These are phyloP conservation scores for Pandemis heparana DNA, from an alignment of 2,888 invertebrate species.

Conservation along the genomic window DNA sequence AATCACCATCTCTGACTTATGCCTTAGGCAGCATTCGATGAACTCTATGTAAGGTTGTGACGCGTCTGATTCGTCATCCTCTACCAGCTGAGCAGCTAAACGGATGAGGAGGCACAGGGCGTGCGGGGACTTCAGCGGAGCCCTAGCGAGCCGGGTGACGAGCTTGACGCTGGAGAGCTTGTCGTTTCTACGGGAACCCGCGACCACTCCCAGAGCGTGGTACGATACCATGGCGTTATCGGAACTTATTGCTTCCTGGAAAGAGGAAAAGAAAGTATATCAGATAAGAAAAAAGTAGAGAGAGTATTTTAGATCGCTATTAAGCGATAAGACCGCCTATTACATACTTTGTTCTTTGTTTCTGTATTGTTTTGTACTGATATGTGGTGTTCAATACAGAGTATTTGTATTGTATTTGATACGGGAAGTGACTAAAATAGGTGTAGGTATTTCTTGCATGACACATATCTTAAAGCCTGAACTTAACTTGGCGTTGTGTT, in stretches of 20 bases:
- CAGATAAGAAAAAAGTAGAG: too few species aligned
- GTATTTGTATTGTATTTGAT: too few species aligned
- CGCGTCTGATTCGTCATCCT: conserved; percentile 91
- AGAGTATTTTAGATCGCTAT: too few species aligned
- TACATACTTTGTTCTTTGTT: too few species aligned
- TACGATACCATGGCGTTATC: conserved; percentile 96
- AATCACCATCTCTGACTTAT: conserved; percentile 99
- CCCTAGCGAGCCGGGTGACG: conserved; percentile 94
- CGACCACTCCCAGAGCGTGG: conserved; percentile 98
- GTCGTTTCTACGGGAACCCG: conserved; percentile 97
- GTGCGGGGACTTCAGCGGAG: conserved; percentile 96
- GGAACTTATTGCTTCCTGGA: conserved; percentile 80
- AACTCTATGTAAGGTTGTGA: conserved; percentile 94
- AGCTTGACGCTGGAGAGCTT: conserved; percentile 98
- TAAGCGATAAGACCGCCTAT: too few species aligned
- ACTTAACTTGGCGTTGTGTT: too few species aligned
- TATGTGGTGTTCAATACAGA: too few species aligned
- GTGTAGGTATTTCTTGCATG: too few species aligned
- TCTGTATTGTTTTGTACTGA: too few species aligned
- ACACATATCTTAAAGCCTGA: too few species aligned
- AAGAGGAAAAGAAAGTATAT: conserved; percentile 38
- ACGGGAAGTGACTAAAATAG: too few species aligned
- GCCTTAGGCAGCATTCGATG: conserved; percentile 96
- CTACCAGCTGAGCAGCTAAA: conserved; percentile 96
- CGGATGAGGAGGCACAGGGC: conserved; percentile 98